These are phyloP conservation scores for Pecten maximus DNA, from an alignment of 2,888 invertebrate genomes.

Conservation along the genomic window DNA sequence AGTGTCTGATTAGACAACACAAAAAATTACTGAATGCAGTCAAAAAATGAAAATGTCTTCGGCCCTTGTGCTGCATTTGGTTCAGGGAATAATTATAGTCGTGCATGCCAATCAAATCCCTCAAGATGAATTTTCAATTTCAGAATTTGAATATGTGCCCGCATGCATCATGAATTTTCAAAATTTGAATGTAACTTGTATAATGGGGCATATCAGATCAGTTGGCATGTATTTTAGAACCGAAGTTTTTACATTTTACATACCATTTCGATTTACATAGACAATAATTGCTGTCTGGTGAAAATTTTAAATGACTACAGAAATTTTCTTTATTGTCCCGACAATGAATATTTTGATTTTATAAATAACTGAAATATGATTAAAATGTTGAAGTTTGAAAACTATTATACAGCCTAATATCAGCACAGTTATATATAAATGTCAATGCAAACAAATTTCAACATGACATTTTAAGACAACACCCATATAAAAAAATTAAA, in stretches of 20 bases:
- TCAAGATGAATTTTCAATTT: conserved; percentile 26
- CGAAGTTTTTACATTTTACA: neutral
- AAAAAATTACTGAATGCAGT: neutral
- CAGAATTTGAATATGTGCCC: conserved; percentile 35
- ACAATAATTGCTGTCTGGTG: neutral
- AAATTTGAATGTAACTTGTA: neutral
- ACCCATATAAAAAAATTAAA: neutral
- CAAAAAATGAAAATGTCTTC: neutral
- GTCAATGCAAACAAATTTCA: neutral
- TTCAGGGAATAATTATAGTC: neutral
- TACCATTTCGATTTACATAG: neutral
- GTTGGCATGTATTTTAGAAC: neutral
- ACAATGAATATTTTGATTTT: neutral
- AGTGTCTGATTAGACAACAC: neutral
- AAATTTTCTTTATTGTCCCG: neutral
- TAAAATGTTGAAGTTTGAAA: too few species aligned
- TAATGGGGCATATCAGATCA: neutral
- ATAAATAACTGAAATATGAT: neutral
- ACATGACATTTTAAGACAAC: neutral
- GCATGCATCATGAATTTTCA: conserved; percentile 15
- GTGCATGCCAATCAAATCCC: conserved; percentile 21
- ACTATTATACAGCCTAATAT: neutral
- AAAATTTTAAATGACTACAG: neutral
- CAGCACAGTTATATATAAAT: neutral
- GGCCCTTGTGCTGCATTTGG: neutral